A percentile compares a stretch with the other conserved stretches of the same genome.
Evolutionary conservation across 2,888 invertebrate species (phyloP).

Genomic region (Ochropacha duplaris): DNA sequence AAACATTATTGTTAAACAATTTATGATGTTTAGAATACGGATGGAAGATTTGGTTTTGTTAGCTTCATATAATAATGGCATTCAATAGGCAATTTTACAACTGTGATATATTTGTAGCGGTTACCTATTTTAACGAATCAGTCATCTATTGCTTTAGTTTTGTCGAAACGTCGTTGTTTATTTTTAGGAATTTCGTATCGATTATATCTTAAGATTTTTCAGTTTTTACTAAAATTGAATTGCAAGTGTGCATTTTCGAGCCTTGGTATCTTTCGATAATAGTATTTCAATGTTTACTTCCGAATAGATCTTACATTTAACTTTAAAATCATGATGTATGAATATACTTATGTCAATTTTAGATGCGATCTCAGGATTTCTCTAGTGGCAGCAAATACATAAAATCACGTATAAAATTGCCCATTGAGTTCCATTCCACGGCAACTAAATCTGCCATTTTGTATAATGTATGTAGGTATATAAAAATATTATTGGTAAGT

Average conservation of each 20-base stretch:
- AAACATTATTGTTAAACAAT: constrained; percentile 20
- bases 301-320: neutral
- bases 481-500: constrained; percentile 34
- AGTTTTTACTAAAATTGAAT: neutral
- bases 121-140: too few relatives aligned
- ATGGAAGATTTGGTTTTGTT: constrained; percentile 22
- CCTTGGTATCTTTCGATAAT: too few relatives aligned
- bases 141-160: too few relatives aligned
- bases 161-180: too few relatives aligned
- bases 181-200: too few relatives aligned
- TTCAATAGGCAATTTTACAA: neutral
- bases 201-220: too few relatives aligned
- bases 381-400: neutral
- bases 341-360: neutral
- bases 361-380: neutral
- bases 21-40: constrained; percentile 3
- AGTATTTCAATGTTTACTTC: neutral
- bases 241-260: too few relatives aligned
- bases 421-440: neutral
- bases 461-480: constrained; percentile 15
- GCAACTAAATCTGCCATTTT: neutral
- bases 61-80: neutral
- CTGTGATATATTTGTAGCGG: neutral
- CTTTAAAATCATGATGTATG: neutral
- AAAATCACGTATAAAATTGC: neutral